phyloP scores from a whole-genome alignment of 1,140 invertebrate genomes.

The Panulirus ornatus region DNA sequence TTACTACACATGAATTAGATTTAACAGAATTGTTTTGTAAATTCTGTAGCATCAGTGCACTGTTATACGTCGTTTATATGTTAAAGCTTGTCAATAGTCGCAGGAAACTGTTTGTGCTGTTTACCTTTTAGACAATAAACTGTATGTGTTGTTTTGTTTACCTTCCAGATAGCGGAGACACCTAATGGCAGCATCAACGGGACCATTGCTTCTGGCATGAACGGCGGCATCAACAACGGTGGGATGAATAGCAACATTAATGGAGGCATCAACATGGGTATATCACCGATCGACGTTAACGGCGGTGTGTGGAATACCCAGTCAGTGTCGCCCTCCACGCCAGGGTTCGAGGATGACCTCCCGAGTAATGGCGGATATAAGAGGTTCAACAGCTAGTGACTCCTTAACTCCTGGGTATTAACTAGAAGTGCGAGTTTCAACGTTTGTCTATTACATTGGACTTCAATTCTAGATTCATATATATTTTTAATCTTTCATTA shows the following conservation, averaged over 20 bases:
- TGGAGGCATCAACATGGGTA: conserved; percentile 18
- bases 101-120: too few species aligned
- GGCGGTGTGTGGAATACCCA: conserved; percentile 63
- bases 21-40: too few species aligned
- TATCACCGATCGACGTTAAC: conserved; percentile 54
- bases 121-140: too few species aligned
- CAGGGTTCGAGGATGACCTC: conserved; percentile 63
- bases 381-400: conserved; percentile 62
- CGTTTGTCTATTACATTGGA: conserved; percentile 1
- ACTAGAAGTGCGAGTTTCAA: background rate
- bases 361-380: conserved; percentile 62
- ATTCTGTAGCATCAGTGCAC: too few species aligned
- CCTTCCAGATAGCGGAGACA: conserved; percentile 56
- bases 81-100: too few species aligned
- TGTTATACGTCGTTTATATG: too few species aligned
- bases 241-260: conserved; percentile 5
- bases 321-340: conserved; percentile 33
- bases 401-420: background rate
- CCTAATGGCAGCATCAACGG: conserved; percentile 61
- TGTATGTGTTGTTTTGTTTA: background rate
- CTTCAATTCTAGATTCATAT: conserved; percentile 25
- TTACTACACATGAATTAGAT: too few species aligned
- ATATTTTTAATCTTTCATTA: conserved; percentile 18
- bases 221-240: conserved; percentile 21
- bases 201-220: conserved; percentile 43